These are phyloP conservation scores for Camelus bactrianus DNA, from an alignment of 2,113 vertebrate species.

Conservation along the genomic window DNA sequence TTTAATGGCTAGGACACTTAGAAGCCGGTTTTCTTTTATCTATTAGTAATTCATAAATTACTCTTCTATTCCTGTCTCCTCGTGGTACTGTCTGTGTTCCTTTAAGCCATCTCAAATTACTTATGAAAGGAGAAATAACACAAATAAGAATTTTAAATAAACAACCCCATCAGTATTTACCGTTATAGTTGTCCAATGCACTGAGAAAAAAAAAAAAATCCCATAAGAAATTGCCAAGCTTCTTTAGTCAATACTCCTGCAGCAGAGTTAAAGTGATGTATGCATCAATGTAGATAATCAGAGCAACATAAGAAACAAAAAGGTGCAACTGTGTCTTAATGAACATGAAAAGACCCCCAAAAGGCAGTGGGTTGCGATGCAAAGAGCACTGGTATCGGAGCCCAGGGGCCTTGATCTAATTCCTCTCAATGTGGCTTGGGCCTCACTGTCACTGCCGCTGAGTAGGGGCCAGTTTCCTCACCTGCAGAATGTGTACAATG, in stretches of 20 bases:
- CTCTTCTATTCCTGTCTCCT: not conserved
- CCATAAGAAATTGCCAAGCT: not conserved
- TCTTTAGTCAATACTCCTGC: not conserved
- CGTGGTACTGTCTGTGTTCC: not conserved
- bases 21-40: not conserved
- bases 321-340: not conserved
- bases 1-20: not conserved
- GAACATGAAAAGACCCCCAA: accelerated
- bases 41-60: not conserved
- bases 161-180: not conserved
- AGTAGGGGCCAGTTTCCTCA: not conserved
- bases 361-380: not conserved
- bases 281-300: not conserved
- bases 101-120: not conserved
- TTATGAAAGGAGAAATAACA: not conserved
- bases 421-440: not conserved
- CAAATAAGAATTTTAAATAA: not conserved
- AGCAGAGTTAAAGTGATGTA: not conserved
- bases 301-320: not conserved
- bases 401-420: not conserved
- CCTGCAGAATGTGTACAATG: not conserved
- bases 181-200: not conserved
- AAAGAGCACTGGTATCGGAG: not conserved
- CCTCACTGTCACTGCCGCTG: not conserved
- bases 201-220: not conserved